phyloP scores from a whole-genome alignment of 2,888 invertebrate genomes.

The Pomacea canaliculata region DNA sequence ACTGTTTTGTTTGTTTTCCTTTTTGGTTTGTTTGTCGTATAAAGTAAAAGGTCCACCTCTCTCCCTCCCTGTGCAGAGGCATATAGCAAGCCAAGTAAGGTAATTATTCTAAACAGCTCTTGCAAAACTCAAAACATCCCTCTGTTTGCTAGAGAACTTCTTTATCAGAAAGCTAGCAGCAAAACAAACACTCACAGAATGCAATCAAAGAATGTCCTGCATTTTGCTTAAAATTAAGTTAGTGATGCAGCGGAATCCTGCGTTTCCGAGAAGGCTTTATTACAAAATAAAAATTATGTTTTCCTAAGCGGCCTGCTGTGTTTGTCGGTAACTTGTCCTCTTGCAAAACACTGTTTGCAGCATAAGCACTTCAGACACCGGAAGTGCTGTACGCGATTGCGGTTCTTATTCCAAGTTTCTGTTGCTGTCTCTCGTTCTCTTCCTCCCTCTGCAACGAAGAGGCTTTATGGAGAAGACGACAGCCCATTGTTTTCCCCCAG shows the following conservation, averaged over 20 bases:
- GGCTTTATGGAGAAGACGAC: background rate
- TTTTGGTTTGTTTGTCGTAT: too few species aligned
- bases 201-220: background rate
- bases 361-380: background rate
- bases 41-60: too few species aligned
- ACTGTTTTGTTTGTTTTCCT: too few species aligned
- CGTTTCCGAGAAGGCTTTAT: background rate
- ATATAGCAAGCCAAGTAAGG: too few species aligned
- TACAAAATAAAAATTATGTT: background rate
- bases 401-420: background rate
- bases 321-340: background rate
- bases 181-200: too few species aligned
- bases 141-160: too few species aligned
- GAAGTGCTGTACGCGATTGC: background rate
- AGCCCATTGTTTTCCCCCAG: background rate
- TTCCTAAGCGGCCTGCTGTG: background rate
- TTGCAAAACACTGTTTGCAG: background rate
- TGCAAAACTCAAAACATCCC: too few species aligned
- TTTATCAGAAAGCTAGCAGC: too few species aligned
- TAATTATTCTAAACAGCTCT: too few species aligned
- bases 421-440: background rate
- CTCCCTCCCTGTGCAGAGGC: too few species aligned
- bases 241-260: background rate
- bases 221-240: conserved; percentile 2
- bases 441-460: background rate